Conservation (phyloP, 2,113 vertebrate genomes). For the Chaetura pelagica region DNA sequence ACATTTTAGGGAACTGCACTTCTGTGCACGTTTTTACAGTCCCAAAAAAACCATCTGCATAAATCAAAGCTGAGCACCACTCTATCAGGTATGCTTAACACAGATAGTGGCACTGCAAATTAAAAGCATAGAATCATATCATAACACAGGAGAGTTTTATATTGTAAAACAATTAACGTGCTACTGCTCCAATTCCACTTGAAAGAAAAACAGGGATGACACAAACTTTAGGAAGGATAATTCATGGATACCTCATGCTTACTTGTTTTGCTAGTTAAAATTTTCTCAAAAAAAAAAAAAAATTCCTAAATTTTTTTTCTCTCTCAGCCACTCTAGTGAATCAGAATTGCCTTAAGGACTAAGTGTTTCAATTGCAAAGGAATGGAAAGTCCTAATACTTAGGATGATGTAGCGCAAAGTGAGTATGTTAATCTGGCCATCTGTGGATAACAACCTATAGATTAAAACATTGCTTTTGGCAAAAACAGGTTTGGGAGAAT, state of each 20-base stretch:
- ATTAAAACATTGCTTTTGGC: not conserved
- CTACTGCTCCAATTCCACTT: not conserved
- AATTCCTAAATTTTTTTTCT: not conserved
- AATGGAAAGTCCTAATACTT: not conserved
- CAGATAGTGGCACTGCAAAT: not conserved
- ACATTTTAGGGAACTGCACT: not conserved
- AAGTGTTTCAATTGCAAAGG: not conserved
- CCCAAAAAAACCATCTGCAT: not conserved
- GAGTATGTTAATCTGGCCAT: not conserved
- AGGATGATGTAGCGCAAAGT: not conserved
- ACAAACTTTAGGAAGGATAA: rapidly evolving
- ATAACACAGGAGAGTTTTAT: not conserved
- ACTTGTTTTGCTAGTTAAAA: not conserved
- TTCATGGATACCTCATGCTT: not conserved
- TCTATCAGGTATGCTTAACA: not conserved
- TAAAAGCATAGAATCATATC: not conserved
- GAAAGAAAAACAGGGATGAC: not conserved
- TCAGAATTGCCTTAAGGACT: not conserved
- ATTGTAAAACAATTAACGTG: not conserved
- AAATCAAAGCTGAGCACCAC: not conserved
- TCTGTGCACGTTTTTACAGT: not conserved
- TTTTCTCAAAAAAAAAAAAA: not conserved
- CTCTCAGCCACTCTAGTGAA: not conserved
- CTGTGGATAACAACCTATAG: not conserved
- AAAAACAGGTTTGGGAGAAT: not conserved